A percentile compares a stretch with the other conserved stretches of the same genome.
Conservation (phyloP, 53 echinoderm and acorn worm genomes). For the Holothuria leucospilota region DNA sequence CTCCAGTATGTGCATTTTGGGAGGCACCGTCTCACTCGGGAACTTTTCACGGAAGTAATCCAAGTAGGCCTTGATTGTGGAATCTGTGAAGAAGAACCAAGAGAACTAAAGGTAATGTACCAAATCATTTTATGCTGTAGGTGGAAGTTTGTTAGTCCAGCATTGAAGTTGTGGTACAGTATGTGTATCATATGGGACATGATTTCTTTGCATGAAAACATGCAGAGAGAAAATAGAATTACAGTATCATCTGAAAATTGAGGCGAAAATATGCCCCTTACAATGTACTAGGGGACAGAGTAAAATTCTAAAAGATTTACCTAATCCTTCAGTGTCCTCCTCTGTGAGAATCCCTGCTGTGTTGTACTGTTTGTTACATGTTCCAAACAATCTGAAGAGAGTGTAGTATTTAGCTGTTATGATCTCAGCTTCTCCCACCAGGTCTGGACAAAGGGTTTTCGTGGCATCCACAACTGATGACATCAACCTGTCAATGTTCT, state of each 20-base stretch:
- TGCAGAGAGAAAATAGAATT: too few species aligned
- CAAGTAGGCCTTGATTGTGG: background rate
- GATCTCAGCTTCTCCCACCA: background rate
- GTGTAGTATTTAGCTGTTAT: background rate
- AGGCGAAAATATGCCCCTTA: too few species aligned
- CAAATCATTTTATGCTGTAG: too few species aligned
- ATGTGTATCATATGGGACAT: too few species aligned
- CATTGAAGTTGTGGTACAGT: too few species aligned
- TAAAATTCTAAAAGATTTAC: background rate
- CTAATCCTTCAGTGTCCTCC: background rate
- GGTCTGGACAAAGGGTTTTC: background rate
- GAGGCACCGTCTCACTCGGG: background rate
- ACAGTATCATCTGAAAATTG: too few species aligned
- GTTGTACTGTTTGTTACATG: background rate
- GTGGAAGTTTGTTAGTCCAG: too few species aligned
- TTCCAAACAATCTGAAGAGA: background rate
- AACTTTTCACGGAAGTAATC: background rate
- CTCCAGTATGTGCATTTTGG: background rate
- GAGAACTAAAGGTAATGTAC: too few species aligned
- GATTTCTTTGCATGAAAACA: too few species aligned
- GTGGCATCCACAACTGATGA: background rate
- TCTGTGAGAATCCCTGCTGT: background rate
- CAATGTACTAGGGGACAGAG: too few species aligned
- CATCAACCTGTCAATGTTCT: background rate
- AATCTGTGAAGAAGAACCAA: background rate